phyloP scores from a whole-genome alignment of 2,113 vertebrate genomes.

The Halcyon senegalensis region DNA sequence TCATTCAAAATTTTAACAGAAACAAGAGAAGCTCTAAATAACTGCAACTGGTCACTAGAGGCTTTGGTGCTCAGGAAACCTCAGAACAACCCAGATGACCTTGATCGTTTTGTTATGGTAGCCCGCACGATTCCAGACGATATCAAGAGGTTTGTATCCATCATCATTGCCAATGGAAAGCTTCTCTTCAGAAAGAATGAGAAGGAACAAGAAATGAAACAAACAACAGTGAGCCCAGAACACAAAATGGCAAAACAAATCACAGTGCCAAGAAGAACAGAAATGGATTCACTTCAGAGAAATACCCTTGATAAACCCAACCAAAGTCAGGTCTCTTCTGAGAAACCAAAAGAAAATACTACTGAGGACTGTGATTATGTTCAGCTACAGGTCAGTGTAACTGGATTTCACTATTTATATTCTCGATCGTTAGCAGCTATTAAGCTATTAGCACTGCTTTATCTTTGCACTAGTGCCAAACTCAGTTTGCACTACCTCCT shows the following conservation, averaged over 20 bases:
- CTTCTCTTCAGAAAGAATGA: slow-evolving; percentile 85
- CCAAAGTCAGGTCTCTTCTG: background rate
- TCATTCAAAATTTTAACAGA: slow-evolving; percentile 86
- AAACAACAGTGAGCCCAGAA: background rate
- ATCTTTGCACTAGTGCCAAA: background rate
- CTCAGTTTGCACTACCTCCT: background rate
- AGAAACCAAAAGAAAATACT: background rate
- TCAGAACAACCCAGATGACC: slow-evolving; percentile 81
- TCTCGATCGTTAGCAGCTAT: background rate
- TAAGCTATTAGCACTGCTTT: background rate
- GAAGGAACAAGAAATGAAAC: slow-evolving; percentile 60
- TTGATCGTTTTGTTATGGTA: slow-evolving; percentile 92
- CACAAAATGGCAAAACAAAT: background rate
- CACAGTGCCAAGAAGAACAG: slow-evolving; percentile 15
- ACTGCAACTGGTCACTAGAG: slow-evolving; percentile 80
- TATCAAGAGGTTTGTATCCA: slow-evolving; percentile 88
- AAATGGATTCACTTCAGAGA: slow-evolving; percentile 2
- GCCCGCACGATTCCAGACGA: slow-evolving; percentile 91
- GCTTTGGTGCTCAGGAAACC: slow-evolving; percentile 78
- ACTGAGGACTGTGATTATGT: slow-evolving; percentile 80
- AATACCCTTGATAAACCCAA: background rate
- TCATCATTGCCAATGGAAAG: slow-evolving; percentile 90
- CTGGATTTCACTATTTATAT: background rate
- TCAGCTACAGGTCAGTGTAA: slow-evolving; percentile 76
- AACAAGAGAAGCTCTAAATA: slow-evolving; percentile 78